phyloP scores from a whole-genome alignment of 2,888 invertebrate genomes.

The Anagyrus pseudococci region DNA sequence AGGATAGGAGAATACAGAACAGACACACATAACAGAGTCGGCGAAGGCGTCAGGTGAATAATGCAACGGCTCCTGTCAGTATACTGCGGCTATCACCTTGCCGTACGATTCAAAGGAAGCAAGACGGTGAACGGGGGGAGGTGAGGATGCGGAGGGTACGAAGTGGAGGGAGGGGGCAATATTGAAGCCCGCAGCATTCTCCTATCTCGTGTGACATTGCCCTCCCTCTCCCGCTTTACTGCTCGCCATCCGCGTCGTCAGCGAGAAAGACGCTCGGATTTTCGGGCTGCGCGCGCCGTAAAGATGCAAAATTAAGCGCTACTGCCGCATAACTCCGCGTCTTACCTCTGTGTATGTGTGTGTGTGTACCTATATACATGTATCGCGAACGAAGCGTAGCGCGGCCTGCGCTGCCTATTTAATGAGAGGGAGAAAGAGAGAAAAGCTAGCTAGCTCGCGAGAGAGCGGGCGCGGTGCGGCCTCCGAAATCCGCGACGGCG shows the following conservation, averaged over 20 bases:
- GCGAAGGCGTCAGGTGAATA: conserved; percentile 10
- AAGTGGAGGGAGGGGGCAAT: too few species aligned
- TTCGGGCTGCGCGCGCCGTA: conserved; percentile 15
- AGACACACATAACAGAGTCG: background rate
- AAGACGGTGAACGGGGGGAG: too few species aligned
- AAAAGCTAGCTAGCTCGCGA: conserved; percentile 6
- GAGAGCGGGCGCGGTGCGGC: background rate
- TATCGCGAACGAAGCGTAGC: too few species aligned
- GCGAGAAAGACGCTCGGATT: conserved; percentile 1
- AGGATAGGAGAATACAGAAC: background rate
- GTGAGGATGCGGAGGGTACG: too few species aligned
- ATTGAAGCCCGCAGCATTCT: too few species aligned
- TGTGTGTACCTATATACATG: background rate
- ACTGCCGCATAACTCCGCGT: background rate
- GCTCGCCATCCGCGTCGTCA: conserved; percentile 6
- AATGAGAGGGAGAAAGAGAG: background rate
- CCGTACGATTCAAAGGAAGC: too few species aligned
- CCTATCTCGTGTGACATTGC: too few species aligned
- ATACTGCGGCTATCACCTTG: too few species aligned
- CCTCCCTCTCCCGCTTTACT: conserved; percentile 4
- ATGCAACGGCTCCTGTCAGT: conserved; percentile 16
- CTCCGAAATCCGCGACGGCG: conserved; percentile 2
- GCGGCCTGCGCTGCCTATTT: too few species aligned
- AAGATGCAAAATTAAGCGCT: conserved; percentile 24
- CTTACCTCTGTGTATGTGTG: background rate